Conservation (phyloP, 2,113 vertebrate species). For the Xiphorhynchus elegans region DNA sequence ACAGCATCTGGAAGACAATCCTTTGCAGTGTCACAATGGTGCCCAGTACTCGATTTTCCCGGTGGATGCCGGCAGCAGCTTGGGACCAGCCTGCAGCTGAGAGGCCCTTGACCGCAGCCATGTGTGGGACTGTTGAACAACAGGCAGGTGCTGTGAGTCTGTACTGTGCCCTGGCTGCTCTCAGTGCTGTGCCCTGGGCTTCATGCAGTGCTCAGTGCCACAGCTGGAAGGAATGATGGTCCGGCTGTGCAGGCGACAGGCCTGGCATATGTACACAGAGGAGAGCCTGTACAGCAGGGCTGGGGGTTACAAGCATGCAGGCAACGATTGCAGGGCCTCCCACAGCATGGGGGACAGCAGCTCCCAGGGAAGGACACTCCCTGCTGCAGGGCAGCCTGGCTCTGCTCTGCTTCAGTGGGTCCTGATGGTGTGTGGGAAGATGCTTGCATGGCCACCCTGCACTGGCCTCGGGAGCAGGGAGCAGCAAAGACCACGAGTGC, state of each 20-base stretch:
- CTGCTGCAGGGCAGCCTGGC: fast-evolving
- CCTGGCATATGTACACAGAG: background rate
- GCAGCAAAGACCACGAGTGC: fast-evolving
- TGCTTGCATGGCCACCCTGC: background rate
- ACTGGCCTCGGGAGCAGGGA: background rate
- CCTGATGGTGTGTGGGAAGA: fast-evolving
- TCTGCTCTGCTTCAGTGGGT: background rate
- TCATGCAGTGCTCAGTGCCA: background rate
- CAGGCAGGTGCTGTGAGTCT: fast-evolving
- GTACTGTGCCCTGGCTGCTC: background rate
- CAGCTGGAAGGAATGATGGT: background rate
- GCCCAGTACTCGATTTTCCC: background rate
- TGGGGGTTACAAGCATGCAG: slow-evolving; percentile 2
- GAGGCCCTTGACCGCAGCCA: background rate
- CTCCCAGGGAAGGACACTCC: background rate
- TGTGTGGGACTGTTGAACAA: fast-evolving
- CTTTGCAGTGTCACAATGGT: background rate
- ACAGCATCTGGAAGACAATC: background rate
- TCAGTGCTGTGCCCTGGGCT: background rate
- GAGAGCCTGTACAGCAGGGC: background rate
- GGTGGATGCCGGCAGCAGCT: fast-evolving
- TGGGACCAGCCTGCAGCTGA: background rate
- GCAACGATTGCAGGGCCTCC: background rate
- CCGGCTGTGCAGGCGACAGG: background rate
- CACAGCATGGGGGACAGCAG: background rate